phyloP scores from a whole-genome alignment of 2,113 vertebrate genomes.

The Solea solea region DNA sequence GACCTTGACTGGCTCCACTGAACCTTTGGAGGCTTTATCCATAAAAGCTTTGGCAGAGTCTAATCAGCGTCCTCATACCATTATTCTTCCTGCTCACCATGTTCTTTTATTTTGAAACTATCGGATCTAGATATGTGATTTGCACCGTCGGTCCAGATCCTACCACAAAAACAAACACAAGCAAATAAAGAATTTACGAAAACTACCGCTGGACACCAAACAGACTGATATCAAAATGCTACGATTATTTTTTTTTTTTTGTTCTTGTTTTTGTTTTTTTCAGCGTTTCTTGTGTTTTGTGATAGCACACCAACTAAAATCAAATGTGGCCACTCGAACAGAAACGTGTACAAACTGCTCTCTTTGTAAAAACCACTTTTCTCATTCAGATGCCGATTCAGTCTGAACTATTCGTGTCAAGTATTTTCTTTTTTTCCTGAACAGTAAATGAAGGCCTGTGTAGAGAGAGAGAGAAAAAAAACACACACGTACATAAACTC shows the following conservation, averaged over 20 bases:
- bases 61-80: conserved; percentile 18
- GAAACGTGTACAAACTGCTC: conserved; percentile 60
- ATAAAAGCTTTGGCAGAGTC: conserved; percentile 47
- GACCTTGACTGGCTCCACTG: conserved; percentile 26
- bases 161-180: conserved; percentile 72
- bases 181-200: conserved; percentile 73
- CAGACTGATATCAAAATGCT: conserved; percentile 71
- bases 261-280: conserved; percentile 37
- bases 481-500: conserved; percentile 57
- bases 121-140: conserved; percentile 56
- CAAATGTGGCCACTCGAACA: conserved; percentile 61
- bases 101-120: conserved; percentile 38
- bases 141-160: conserved; percentile 54
- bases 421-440: conserved; percentile 64
- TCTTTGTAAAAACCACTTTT: conserved; percentile 30
- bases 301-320: conserved; percentile 67
- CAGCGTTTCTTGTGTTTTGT: conserved; percentile 51
- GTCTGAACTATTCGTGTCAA: conserved; percentile 52
- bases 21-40: conserved; percentile 19
- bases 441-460: conserved; percentile 69
- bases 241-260: conserved; percentile 62
- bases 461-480: conserved; percentile 59
- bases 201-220: conserved; percentile 74
- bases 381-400: conserved; percentile 48
- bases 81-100: conserved; percentile 5